Base-by-base conservation (phyloP, 1,140 invertebrate genomes). In the Littorina saxatilis region DNA sequence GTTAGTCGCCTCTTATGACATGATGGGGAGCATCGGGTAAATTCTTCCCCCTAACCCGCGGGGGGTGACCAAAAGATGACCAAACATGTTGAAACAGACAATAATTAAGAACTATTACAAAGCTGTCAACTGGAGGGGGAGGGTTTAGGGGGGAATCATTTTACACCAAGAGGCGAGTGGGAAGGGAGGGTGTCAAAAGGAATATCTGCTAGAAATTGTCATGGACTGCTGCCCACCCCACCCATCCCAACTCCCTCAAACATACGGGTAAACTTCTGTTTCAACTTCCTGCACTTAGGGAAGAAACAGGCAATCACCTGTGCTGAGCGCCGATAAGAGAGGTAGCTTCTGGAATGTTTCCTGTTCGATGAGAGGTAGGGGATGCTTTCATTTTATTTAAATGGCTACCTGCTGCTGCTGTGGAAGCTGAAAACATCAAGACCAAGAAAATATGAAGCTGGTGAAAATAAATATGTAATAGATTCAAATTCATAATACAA, bases 381-480 rank as follows among this genome's bases (percentile, higher is more conserved):
- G 70, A 29, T 13, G 70, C 17, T 27, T 73, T 73, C 40, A 32
- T 23, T n/a, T 50, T 73, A 73, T 73, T 73, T 73, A 73, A 47
- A 73, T 20, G 29, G 39, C 70, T 73, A n/a, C 20, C 70, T 20
- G 70, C 70, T 23, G 37, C 70, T 29, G 40, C 70, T 47, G 70
- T 20, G 39, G 70, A 29, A 35, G 40, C 70, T 73, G 70, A 50
- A 73, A 73, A 20, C 66, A 68, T 13, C 20, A n/a, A n/a, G n/a
- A n/a, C n/a, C n/a, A n/a, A n/a, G n/a, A n/a, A n/a, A n/a, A n/a
- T n/a, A n/a, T n/a, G n/a, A n/a, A n/a, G n/a, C n/a, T n/a, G n/a
- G n/a, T n/a, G n/a, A n/a, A n/a, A n/a, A n/a, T n/a, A n/a, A n/a
- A n/a, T n/a, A n/a, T n/a, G n/a, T n/a, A n/a, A n/a, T n/a, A n/a